Percentiles rank a stretch among this genome's conserved stretches.
These are phyloP conservation scores for Caiman crocodilus DNA, from an alignment of 2,797 vertebrate species.

Conservation along the genomic window DNA sequence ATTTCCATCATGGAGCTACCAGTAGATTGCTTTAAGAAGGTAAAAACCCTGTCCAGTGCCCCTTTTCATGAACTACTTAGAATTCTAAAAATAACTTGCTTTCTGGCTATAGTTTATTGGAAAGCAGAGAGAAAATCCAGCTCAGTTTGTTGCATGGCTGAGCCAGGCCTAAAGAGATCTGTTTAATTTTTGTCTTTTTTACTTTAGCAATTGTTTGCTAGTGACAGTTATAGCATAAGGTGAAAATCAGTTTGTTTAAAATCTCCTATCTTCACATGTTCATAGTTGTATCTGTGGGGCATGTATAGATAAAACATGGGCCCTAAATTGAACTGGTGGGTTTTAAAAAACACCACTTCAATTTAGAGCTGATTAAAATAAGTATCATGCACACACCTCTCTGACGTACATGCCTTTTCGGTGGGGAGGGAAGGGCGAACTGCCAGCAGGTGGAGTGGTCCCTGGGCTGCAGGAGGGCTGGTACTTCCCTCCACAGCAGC, in stretches of 20 bases:
- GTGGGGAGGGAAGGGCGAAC: too few relatives aligned
- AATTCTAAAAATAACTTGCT: conserved; percentile 38
- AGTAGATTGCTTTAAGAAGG: conserved; percentile 47
- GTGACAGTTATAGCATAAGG: background rate
- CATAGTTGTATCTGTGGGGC: background rate
- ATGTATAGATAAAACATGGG: too few relatives aligned
- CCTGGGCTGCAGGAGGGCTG: too few relatives aligned
- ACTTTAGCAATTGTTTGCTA: background rate
- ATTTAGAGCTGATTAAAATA: too few relatives aligned
- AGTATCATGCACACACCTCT: too few relatives aligned
- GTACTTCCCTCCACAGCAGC: too few relatives aligned
- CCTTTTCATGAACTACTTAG: background rate
- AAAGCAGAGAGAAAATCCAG: conserved; percentile 14
- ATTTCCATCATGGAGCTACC: background rate
- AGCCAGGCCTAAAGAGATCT: conserved; percentile 37
- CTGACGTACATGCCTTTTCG: too few relatives aligned
- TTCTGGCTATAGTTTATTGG: conserved; percentile 30
- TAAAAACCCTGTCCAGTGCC: background rate
- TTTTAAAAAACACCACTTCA: too few relatives aligned
- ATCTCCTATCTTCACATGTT: background rate
- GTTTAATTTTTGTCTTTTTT: background rate
- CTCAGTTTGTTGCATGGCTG: conserved; percentile 1
- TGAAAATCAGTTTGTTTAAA: background rate
- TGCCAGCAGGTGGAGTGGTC: too few relatives aligned
- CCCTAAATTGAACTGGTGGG: too few relatives aligned